phyloP scores from a whole-genome alignment of 2,888 invertebrate species.

The Campopleginae sp. region DNA sequence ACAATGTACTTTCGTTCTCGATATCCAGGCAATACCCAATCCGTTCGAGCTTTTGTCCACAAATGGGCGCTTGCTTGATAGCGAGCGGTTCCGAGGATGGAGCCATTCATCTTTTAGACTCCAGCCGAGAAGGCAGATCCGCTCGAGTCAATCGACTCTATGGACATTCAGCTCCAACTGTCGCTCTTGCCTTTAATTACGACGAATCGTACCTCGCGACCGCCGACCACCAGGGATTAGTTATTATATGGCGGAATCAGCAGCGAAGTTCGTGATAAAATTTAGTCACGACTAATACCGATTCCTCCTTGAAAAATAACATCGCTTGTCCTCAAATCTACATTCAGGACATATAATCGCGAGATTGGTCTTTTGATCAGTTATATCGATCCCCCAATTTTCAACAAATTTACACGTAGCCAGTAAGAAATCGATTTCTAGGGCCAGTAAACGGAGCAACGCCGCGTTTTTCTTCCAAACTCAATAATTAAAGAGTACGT shows the following conservation, averaged over 20 bases:
- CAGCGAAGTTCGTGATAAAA: constrained; percentile 73
- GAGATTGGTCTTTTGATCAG: too few relatives aligned
- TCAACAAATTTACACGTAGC: too few relatives aligned
- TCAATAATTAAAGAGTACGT: too few relatives aligned
- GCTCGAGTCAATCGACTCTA: constrained; percentile 87
- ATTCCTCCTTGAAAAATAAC: not conserved
- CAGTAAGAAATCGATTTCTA: too few relatives aligned
- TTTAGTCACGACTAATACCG: not conserved
- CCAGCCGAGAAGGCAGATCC: constrained; percentile 83
- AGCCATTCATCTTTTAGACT: constrained; percentile 80
- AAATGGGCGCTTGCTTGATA: constrained; percentile 82
- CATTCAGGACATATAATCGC: not conserved
- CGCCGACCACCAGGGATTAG: constrained; percentile 92
- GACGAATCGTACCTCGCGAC: constrained; percentile 94
- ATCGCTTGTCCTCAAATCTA: not conserved
- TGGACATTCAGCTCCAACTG: constrained; percentile 93
- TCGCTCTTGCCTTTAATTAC: constrained; percentile 94
- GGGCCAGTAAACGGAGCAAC: too few relatives aligned
- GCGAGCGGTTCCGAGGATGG: constrained; percentile 83
- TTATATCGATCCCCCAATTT: too few relatives aligned
- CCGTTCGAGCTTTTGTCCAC: constrained; percentile 92
- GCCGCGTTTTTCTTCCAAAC: too few relatives aligned
- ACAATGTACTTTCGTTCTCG: constrained; percentile 6
- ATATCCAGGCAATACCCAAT: constrained; percentile 84
- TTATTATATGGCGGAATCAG: constrained; percentile 89